Conservation (phyloP, 2,113 vertebrate genomes). For the Prionailurus bengalensis region DNA sequence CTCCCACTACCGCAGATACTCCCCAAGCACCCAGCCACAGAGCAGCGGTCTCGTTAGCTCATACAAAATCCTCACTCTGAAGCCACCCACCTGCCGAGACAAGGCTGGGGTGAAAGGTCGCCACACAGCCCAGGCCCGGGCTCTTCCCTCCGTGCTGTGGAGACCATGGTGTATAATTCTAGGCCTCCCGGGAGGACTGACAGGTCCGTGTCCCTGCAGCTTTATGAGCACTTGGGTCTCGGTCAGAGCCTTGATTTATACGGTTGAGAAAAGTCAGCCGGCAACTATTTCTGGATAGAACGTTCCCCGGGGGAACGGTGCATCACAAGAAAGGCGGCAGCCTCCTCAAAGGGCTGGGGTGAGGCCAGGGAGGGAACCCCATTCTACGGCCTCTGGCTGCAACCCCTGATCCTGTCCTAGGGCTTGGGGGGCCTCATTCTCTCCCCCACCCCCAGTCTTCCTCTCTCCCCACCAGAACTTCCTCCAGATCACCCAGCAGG, state of each 20-base stretch:
- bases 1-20: not conserved
- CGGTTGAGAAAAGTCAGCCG: conserved; percentile 36
- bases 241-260: not conserved
- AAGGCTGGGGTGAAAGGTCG: not conserved
- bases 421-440: not conserved
- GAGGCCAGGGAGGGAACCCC: not conserved
- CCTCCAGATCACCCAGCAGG: not conserved
- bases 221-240: not conserved
- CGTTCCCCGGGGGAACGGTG: conserved; percentile 29
- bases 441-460: not conserved
- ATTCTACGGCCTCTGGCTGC: not conserved
- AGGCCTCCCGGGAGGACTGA: not conserved
- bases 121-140: not conserved
- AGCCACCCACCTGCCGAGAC: not conserved
- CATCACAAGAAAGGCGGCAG: not conserved
- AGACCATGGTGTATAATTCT: not conserved
- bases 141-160: not conserved
- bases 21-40: not conserved
- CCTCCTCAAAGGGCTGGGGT: not conserved
- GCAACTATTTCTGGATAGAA: conserved; percentile 58
- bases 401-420: not conserved
- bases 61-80: not conserved
- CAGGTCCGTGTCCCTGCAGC: not conserved
- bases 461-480: not conserved
- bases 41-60: not conserved